Base-by-base conservation (phyloP, 2,797 vertebrate genomes). In the Centropyge bicolor region DNA sequence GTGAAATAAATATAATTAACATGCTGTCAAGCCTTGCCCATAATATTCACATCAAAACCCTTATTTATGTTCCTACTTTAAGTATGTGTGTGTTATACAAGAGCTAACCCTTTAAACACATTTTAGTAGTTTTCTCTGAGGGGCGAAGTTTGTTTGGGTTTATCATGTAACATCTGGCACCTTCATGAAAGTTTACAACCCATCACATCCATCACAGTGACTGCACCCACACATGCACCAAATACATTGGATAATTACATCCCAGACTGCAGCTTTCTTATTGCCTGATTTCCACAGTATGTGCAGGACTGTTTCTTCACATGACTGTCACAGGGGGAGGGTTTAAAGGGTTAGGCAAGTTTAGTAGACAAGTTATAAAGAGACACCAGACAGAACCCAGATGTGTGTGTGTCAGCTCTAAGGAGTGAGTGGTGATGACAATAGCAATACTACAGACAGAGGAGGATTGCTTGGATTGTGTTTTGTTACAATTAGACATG, bases 161-260 rank as follows among this genome's bases (percentile, higher is more conserved):
- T 65, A 36, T 64, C 6, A 14, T 69, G 38, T 60, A 86, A 88
- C 87, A 92, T 91, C 83, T 91, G 90, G 70, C 62, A 69, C 55
- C 77, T 85, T 63, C 31, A 61, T 85, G 46, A 89, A 87, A 81
- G 65, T 85, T 86, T 81, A 76, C 76, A 85, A 61, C 43, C 45
- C 57, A 74, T 46, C 40, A 19, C 66, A 56, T 65, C 8, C 57
- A 19, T 66, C 54, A 36, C 80, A 75, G 36, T 78, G 59, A 66
- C 67, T 57, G 9, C 36, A 60, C 51, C 57, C 73, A 66, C 76
- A 67, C 70, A 31, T 62, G 54, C 63, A 70, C 63, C 52, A 70
- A 74, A 80, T 87, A 84, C 89, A 93, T 76, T 60, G 79, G 64
- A 90, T 87, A 86, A 91, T 88, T 84, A 49, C 62, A 54, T 77